These are phyloP conservation scores for Crypturellus tataupa DNA, from an alignment of 2,797 vertebrate genomes.

Conservation along the genomic window DNA sequence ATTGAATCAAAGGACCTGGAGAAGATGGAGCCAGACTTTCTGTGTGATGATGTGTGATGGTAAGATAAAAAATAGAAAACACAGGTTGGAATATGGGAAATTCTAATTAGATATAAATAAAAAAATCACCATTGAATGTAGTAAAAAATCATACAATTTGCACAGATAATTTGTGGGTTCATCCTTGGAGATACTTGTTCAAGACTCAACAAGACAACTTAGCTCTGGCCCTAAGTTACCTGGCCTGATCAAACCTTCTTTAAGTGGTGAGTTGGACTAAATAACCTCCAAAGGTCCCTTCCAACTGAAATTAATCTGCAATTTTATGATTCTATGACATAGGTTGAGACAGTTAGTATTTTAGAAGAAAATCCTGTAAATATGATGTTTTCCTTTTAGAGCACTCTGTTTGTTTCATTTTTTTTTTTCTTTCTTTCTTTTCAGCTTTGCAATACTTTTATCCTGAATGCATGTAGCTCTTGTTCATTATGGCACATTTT, in stretches of 20 bases:
- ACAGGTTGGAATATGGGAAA: background rate
- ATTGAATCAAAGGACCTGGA: background rate
- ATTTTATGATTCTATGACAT: background rate
- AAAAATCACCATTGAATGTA: too few relatives aligned
- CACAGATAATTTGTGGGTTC: background rate
- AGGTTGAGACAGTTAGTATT: background rate
- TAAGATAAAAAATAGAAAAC: background rate
- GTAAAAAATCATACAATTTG: background rate
- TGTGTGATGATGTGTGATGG: background rate
- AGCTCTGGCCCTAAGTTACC: background rate
- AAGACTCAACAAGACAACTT: too few relatives aligned
- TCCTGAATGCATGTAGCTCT: background rate
- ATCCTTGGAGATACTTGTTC: background rate
- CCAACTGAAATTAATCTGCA: background rate
- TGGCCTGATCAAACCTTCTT: background rate
- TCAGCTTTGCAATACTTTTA: background rate
- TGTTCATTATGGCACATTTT: background rate
- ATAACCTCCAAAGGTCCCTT: background rate
- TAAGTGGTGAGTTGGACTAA: background rate
- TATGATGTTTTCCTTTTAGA: background rate
- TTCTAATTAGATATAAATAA: background rate
- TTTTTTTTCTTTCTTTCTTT: background rate
- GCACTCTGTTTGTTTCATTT: background rate
- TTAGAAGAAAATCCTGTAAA: background rate
- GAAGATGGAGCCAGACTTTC: background rate